A percentile compares a stretch with the other conserved stretches of the same genome.
Evolutionary conservation across 2,797 vertebrate genomes (phyloP).

Genomic region (Hybognathus amarus): DNA sequence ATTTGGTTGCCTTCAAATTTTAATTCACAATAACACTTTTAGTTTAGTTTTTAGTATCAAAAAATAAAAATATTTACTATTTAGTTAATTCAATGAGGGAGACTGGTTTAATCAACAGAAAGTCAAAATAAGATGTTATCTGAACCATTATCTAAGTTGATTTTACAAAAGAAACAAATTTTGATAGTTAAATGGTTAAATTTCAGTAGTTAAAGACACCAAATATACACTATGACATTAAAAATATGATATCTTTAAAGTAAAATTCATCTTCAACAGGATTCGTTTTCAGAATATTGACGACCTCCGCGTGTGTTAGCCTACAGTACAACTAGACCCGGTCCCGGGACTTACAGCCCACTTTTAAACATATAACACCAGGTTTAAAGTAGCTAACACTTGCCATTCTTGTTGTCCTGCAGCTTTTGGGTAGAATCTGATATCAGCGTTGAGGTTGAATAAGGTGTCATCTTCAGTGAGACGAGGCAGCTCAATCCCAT

Average conservation of each 20-base stretch:
- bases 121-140: no score
- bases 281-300: background rate
- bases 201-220: background rate
- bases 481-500: constrained; percentile 77
- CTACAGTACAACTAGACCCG: background rate
- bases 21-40: no score
- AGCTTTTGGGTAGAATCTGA: constrained; percentile 88
- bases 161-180: no score
- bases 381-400: constrained; percentile 68
- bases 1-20: no score
- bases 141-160: no score
- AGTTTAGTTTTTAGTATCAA: no score
- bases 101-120: no score
- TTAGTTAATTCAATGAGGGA: no score
- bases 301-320: background rate
- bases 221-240: background rate
- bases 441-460: constrained; percentile 92
- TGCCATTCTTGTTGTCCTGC: constrained; percentile 88
- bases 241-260: no score
- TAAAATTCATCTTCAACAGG: background rate
- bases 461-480: constrained; percentile 88
- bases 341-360: background rate
- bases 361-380: background rate
- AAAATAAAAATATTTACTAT: no score
- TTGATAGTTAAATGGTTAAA: no score